phyloP scores from a whole-genome alignment of 2,888 invertebrate species.

The Hemithea aestivaria region DNA sequence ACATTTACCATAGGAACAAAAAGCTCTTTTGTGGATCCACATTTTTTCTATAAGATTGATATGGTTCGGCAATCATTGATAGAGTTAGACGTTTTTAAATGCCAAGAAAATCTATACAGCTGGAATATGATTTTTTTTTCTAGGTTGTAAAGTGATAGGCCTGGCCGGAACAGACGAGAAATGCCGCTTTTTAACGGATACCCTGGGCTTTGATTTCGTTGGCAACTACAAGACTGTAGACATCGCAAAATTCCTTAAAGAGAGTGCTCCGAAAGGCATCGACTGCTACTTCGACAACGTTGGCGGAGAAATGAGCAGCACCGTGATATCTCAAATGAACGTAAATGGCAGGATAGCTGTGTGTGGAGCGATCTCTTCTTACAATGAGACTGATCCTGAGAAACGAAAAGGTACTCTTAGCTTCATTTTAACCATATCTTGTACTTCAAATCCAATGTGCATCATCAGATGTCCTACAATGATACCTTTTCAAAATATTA shows the following conservation, averaged over 20 bases:
- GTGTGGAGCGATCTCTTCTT: slow-evolving; percentile 82
- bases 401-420: slow-evolving; percentile 60
- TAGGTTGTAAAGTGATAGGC: slow-evolving; percentile 84
- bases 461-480: too few species aligned
- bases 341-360: slow-evolving; percentile 79
- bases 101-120: too few species aligned
- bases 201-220: slow-evolving; percentile 82
- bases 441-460: too few species aligned
- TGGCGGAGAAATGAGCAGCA: slow-evolving; percentile 81
- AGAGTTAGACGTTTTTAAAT: too few species aligned
- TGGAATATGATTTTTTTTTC: slow-evolving; percentile 10
- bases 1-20: too few species aligned
- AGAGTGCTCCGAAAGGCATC: slow-evolving; percentile 83
- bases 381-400: slow-evolving; percentile 74
- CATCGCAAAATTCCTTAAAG: slow-evolving; percentile 73
- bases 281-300: slow-evolving; percentile 90
- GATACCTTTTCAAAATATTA: too few species aligned
- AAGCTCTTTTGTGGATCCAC: too few species aligned
- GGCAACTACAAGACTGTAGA: slow-evolving; percentile 85
- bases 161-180: slow-evolving; percentile 85
- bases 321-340: slow-evolving; percentile 81
- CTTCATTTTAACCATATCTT: too few species aligned
- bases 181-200: slow-evolving; percentile 82
- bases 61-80: too few species aligned
- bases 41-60: too few species aligned